Evolutionary conservation across 1,140 invertebrate genomes (phyloP), one percentile per base, ranked within the genome.

Genomic region (Manduca sexta): DNA sequence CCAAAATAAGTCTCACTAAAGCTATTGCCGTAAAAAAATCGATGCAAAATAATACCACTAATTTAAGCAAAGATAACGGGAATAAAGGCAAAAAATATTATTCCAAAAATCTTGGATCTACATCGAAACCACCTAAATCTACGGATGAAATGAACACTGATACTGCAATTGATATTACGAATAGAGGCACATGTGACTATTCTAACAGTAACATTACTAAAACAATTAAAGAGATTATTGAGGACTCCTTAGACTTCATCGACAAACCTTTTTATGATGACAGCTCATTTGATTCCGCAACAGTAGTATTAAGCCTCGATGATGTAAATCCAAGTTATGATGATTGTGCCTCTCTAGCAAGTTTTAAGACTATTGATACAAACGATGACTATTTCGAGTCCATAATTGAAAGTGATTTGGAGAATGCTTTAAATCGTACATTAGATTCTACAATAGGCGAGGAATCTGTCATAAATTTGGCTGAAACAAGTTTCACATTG

Each of bases 211-310:
- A 48, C 40, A 44, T 18, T 16, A 55, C 43, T 14, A 48, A 60
- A 13, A 52, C 52, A 29, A 68, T 79, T 45, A 70, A 52, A 40
- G 47, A 69, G 18, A 44, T 82, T 38, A 48, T 80, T 40, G 74
- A 78, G 50, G 66, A 72, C 21, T 56, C 55, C 16, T 48, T 78
- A 44, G 56, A 64, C 48, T 56, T 64, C 26, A 63, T 63, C 37
- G 44, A 57, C 34, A 45, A n/a, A 34, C 44, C 52, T 10, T 31
- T 43, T 21, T 48, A 59, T 31, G 44, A 51, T 12, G 30, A 42
- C 26, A 55, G 60, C 48, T 12, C 52, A 5, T 11, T 50, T 14
- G 60, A 60, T 55, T 64, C 59, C 21, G 55, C 67, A 18, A 61
- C 60, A 35, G 38, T 68, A 3, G 58, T 58, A 35, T 34, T 72